Base-by-base conservation (phyloP, 2,888 invertebrate species). In the Tricholauxania praeusta region DNA sequence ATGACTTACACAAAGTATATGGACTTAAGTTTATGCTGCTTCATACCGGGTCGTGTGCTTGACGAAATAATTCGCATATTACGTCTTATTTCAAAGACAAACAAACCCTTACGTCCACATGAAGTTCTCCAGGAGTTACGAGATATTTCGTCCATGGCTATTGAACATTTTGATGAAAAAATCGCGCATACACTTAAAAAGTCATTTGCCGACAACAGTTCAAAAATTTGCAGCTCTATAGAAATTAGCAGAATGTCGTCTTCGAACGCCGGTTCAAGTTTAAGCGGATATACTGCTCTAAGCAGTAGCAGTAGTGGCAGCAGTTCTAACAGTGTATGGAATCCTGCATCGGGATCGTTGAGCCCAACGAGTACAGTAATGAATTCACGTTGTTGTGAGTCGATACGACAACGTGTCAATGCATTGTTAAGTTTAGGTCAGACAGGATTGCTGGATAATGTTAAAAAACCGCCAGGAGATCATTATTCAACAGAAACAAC, bases 111-210 rank as follows among this genome's bases (percentile, higher is more conserved):
- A 7, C 89, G 95, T 1, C 93, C 95, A 0, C 94, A 95, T 82
- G 96, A 96, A 82, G 92, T 95, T 12, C 87, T 97, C 0, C 96
- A 96, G 83, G 97, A 97, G 83, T 83, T 97, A 10, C 89, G 97
- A 0, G 97, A 97, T 80, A 94, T 97, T 76, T 96, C 96, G 51
- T 96, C 96, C 1, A 87, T 87, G 87, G 97, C 97, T 0, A 97
- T 97, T 89, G 97, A 97, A 83, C 96, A 97, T 86, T 97, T 97
- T 84, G 97, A 97, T 83, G 97, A 97, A 82, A 93, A 95, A 83
- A 94, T 97, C 63, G 86, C 84, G 0, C 79, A 78, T 57, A 77
- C 78, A 32, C 71, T 85, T 12, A 84, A 82, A 74, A 81, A 81
- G 71, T 74, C 79, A 12, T 74, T 72, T 55, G 68, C 55, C 5